Evolutionary conservation across 2,888 invertebrate species (phyloP).

Genomic region (Gortyna flavago): DNA sequence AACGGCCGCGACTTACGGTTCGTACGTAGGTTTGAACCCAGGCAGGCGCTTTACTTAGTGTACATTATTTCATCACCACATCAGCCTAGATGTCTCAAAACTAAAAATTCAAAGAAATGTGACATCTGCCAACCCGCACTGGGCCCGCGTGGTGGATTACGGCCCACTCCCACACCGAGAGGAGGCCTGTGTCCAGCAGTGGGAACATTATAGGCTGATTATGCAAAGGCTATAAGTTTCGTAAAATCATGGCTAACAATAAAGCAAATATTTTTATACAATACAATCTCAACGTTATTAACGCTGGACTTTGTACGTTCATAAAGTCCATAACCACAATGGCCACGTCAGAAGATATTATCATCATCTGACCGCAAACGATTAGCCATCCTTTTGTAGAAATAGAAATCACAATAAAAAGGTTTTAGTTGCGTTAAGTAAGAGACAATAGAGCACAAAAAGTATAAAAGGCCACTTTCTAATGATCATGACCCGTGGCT

Average conservation of each 20-base stretch:
- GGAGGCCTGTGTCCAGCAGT: too few relatives aligned
- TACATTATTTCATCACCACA: neutral
- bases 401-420: slow-evolving; percentile 52
- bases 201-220: neutral
- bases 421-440: slow-evolving; percentile 53
- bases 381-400: slow-evolving; percentile 40
- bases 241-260: neutral
- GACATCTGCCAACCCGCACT: too few relatives aligned
- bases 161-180: neutral
- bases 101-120: neutral
- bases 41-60: neutral
- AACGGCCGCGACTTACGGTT: neutral
- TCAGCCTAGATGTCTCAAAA: too few relatives aligned
- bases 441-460: slow-evolving; percentile 67
- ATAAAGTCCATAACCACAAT: slow-evolving; percentile 27
- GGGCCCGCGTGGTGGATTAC: too few relatives aligned
- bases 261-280: neutral
- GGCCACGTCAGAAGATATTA: slow-evolving; percentile 16
- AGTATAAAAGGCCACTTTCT: slow-evolving; percentile 74
- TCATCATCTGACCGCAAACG: slow-evolving; percentile 40
- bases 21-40: neutral
- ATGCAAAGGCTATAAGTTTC: neutral
- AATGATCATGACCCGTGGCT: slow-evolving; percentile 73
- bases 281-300: neutral
- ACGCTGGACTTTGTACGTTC: neutral